A percentile compares a stretch with the other conserved stretches of the same genome.
Evolutionary conservation across 2,888 invertebrate genomes (phyloP).

Genomic region (Ennomos fuscantarius): DNA sequence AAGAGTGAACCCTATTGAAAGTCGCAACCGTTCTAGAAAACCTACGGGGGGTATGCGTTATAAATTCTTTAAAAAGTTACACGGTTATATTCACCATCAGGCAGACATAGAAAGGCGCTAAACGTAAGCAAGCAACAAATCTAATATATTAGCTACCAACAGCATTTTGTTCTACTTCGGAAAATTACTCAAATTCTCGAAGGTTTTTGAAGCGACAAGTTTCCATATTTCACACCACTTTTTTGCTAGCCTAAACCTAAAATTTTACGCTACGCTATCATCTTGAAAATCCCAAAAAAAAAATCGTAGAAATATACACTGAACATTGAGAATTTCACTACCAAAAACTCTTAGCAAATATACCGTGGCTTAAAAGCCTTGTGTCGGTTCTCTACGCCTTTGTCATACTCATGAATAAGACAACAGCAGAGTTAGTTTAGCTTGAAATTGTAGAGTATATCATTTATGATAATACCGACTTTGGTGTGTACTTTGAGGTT

Average conservation of each 20-base stretch:
- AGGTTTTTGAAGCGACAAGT: too few species aligned
- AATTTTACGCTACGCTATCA: not conserved
- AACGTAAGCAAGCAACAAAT: too few species aligned
- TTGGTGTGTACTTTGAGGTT: conserved; percentile 21
- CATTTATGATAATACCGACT: conserved; percentile 39
- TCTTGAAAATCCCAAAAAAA: not conserved
- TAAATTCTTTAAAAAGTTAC: too few species aligned
- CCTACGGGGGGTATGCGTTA: too few species aligned
- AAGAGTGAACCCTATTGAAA: too few species aligned
- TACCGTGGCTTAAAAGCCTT: conserved; percentile 19
- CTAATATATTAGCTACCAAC: too few species aligned
- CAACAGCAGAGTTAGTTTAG: conserved; percentile 46
- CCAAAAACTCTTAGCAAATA: conserved; percentile 18
- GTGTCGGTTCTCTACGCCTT: conserved; percentile 29
- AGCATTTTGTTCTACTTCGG: too few species aligned
- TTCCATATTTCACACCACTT: too few species aligned
- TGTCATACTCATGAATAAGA: conserved; percentile 56
- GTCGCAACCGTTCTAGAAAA: too few species aligned
- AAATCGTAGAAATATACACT: conserved; percentile 10
- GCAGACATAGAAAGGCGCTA: too few species aligned
- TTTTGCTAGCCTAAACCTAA: not conserved
- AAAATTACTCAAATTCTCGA: too few species aligned
- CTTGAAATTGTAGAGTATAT: conserved; percentile 46
- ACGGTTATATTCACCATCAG: too few species aligned
- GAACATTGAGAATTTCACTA: conserved; percentile 4